These are phyloP conservation scores for Patella caerulea DNA, from an alignment of 2,888 invertebrate genomes.

Conservation along the genomic window DNA sequence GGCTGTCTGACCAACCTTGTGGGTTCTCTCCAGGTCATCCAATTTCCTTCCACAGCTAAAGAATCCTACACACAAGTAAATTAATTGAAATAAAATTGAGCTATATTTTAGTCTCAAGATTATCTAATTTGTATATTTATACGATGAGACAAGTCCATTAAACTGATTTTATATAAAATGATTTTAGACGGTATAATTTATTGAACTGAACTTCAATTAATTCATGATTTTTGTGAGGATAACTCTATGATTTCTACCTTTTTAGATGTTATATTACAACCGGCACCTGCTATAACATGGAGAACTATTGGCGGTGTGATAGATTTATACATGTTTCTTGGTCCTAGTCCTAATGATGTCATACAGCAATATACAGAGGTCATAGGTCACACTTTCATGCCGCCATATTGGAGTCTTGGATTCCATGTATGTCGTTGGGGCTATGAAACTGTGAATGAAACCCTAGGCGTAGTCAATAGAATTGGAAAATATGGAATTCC, in stretches of 20 bases:
- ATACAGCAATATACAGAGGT: conserved; percentile 62
- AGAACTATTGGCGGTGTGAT: conserved; percentile 85
- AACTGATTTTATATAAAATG: no score
- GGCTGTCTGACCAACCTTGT: no score
- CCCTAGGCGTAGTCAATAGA: conserved; percentile 47
- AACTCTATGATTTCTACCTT: background rate
- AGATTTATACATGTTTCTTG: conserved; percentile 83
- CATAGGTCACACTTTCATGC: conserved; percentile 57
- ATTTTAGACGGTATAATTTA: no score
- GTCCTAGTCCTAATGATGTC: conserved; percentile 78
- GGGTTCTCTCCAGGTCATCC: no score
- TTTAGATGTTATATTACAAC: conserved; percentile 69
- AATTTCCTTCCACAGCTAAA: no score
- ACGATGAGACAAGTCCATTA: no score
- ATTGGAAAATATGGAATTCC: conserved; percentile 51
- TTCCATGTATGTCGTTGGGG: conserved; percentile 84
- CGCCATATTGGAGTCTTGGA: conserved; percentile 83
- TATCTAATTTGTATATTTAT: no score
- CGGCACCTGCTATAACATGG: conserved; percentile 85
- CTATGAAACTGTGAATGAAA: conserved; percentile 49
- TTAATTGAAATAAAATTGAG: no score
- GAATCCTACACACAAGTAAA: no score
- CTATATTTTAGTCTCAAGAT: no score
- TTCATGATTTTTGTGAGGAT: no score
- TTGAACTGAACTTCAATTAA: no score